These are phyloP conservation scores for Apodemia zela DNA, from an alignment of 2,888 invertebrate species.

Conservation along the genomic window DNA sequence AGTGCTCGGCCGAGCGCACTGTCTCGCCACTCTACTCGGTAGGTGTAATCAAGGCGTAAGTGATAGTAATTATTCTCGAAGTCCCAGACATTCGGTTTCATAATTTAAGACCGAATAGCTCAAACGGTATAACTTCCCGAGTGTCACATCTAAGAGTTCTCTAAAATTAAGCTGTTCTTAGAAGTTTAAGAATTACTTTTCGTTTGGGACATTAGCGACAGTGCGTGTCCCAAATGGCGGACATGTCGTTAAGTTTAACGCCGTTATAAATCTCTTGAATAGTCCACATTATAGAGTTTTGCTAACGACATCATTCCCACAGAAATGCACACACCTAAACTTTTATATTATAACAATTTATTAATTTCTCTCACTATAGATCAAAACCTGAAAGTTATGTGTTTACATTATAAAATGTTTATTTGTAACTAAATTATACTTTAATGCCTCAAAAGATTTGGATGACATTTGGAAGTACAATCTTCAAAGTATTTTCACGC, in stretches of 20 bases:
- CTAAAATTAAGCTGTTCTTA: conserved; percentile 40
- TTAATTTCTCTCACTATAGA: not conserved
- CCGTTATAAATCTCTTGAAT: conserved; percentile 68
- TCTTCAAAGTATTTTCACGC: too few species aligned
- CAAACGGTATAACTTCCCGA: not conserved
- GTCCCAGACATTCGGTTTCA: not conserved
- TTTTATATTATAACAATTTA: not conserved
- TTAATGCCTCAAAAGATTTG: not conserved
- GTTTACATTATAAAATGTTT: not conserved
- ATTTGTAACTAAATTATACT: not conserved
- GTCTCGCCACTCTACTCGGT: too few species aligned
- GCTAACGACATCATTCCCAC: conserved; percentile 43
- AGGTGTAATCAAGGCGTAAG: too few species aligned
- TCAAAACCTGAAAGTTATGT: conserved; percentile 1
- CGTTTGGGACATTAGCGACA: conserved; percentile 49
- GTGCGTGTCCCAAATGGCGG: conserved; percentile 63
- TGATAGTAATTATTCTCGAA: too few species aligned
- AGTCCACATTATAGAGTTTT: conserved; percentile 57
- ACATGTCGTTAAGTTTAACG: conserved; percentile 64
- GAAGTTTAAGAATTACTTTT: conserved; percentile 60
- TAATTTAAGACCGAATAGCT: not conserved
- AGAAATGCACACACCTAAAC: conserved; percentile 56
- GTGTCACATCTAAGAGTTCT: conserved; percentile 6
- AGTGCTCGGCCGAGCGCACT: too few species aligned
- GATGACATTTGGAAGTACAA: not conserved